Percentiles rank a stretch among this genome's conserved stretches.
Conservation (phyloP, 2,797 vertebrate species). For the Sebastes baramenuke region DNA sequence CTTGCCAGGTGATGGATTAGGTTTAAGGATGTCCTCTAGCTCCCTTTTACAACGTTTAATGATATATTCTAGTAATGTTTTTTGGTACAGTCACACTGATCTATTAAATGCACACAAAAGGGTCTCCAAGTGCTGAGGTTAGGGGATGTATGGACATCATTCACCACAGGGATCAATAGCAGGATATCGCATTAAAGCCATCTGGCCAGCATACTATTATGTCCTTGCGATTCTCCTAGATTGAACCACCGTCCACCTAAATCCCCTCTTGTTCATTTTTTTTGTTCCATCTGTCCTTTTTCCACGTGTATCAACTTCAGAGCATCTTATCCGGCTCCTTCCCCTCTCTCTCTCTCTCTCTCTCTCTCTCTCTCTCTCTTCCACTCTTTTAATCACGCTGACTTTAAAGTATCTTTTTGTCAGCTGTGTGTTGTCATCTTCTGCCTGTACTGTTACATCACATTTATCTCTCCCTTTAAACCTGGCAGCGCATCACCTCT, state of each 20-base stretch:
- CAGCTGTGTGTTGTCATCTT: slow-evolving; percentile 43
- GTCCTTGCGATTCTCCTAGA: slow-evolving; percentile 37
- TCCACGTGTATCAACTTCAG: slow-evolving; percentile 32
- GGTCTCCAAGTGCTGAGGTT: not conserved
- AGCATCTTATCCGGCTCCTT: slow-evolving; percentile 28
- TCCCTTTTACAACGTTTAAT: not conserved
- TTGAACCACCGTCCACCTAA: slow-evolving; percentile 41
- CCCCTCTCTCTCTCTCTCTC: slow-evolving; percentile 14
- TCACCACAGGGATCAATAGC: slow-evolving; percentile 30
- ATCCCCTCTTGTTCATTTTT: slow-evolving; percentile 68
- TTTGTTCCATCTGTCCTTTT: slow-evolving; percentile 66
- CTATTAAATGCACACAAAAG: slow-evolving; percentile 1
- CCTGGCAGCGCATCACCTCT: slow-evolving; percentile 57
- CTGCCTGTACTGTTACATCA: slow-evolving; percentile 44
- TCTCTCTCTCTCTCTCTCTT: slow-evolving; percentile 16
- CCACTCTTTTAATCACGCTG: slow-evolving; percentile 50
- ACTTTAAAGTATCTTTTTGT: slow-evolving; percentile 34
- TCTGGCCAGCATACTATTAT: slow-evolving; percentile 11
- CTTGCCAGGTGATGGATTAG: not conserved
- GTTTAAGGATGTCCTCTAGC: not conserved
- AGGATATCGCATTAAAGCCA: slow-evolving; percentile 37
- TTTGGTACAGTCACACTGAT: not conserved
- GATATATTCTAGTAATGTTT: not conserved
- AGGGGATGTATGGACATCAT: slow-evolving; percentile 26
- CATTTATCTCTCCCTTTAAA: slow-evolving; percentile 53